A percentile compares a stretch with the other conserved stretches of the same genome.
Conservation (phyloP, 2,888 invertebrate genomes). For the Phyto melanocephala region DNA sequence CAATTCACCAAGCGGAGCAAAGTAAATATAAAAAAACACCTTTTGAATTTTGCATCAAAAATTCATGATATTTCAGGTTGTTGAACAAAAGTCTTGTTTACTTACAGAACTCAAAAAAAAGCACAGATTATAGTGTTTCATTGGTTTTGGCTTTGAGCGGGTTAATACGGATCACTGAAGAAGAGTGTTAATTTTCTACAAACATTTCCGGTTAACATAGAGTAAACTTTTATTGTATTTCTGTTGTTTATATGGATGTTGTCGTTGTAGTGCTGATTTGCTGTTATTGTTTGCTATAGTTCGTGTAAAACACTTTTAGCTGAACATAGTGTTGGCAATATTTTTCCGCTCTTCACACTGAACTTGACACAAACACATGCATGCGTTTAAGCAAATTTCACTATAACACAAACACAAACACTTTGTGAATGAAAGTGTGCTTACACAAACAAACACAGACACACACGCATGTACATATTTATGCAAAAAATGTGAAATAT, state of each 20-base stretch:
- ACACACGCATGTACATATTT: background rate
- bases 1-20: background rate
- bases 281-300: background rate
- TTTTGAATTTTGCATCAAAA: background rate
- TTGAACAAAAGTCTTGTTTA: background rate
- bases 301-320: constrained; percentile 9
- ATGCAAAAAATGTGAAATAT: background rate
- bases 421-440: background rate
- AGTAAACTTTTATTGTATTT: constrained; percentile 15
- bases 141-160: constrained; percentile 47
- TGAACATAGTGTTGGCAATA: constrained; percentile 55
- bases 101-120: too few relatives aligned
- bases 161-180: constrained; percentile 30
- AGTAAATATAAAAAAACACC: background rate
- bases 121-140: too few relatives aligned
- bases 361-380: constrained; percentile 47
- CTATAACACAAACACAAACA: constrained; percentile 21
- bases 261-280: background rate
- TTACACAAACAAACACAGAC: background rate
- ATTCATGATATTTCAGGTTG: background rate
- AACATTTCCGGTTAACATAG: constrained; percentile 47
- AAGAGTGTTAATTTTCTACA: constrained; percentile 29
- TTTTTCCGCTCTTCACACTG: constrained; percentile 54
- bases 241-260: background rate
- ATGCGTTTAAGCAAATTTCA: constrained; percentile 26